Base-by-base conservation (phyloP, 2,113 vertebrate species). In the Ictalurus furcatus region DNA sequence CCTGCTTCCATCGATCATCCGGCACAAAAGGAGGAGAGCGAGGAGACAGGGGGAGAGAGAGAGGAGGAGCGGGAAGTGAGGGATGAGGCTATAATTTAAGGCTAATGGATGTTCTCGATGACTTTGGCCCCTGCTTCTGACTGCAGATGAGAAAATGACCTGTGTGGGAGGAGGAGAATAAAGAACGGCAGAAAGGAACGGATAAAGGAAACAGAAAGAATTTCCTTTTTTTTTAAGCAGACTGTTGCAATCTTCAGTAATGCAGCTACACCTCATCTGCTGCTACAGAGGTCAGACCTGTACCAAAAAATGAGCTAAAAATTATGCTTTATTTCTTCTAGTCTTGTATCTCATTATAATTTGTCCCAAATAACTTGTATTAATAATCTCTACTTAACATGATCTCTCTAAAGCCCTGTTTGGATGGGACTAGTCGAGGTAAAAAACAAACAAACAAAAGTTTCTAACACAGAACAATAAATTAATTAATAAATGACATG, bases 21-120 rank as follows among this genome's bases (percentile, higher is more conserved):
- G 2, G 30, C 61, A 80, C 61, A 67, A 85, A 85, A 85, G 63
- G 30, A 80, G 84, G 76, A 69, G 59, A 71, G 74, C 21, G 6
- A 44, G 84, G 16, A 37, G 28, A 48, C 2, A 56, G 30, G 14
- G 81, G 37, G 84, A 52, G 37, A 54, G 48, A 37, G 34, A 28
- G 73, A 44, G 48, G 37, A 48, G 85, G 40, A 56, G 80, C n/a
- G 21, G 30, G 67, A 84, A 65, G 83, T 84, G 80, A 89, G 81
- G 61, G 85, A 84, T 89, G 86, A 63, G 86, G 73, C 78, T 28
- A 71, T 91, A 89, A 91, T 90, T 78, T 85, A 88, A 85, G 48
- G 81, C 87, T 91, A 91, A 91, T 90, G 87, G 89, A 90, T 88
- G 85, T 91, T 90, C 85, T 59, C 58, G 28, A 87, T 88, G 90